Conservation (phyloP, 2,888 invertebrate genomes). For the Dorcus parallelipipedus region DNA sequence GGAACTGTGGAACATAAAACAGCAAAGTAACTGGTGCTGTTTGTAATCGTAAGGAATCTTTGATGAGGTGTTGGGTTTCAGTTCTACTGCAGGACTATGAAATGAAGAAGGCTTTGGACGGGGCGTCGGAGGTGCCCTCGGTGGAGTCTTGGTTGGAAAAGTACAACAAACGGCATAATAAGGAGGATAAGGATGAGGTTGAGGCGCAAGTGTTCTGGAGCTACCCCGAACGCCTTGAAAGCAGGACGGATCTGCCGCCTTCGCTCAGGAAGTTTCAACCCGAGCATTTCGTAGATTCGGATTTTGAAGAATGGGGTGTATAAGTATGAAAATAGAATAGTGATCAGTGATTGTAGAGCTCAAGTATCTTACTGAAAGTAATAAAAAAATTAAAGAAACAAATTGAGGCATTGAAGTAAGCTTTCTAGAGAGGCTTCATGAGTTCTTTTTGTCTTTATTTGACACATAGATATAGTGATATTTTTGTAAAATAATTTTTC, state of each 20-base stretch:
- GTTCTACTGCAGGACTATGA: conserved; percentile 41
- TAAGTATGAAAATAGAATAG: conserved; percentile 25
- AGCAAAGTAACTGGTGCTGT: conserved; percentile 45
- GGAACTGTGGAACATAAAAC: conserved; percentile 55
- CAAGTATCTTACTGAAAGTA: neutral
- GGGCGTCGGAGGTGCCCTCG: conserved; percentile 38
- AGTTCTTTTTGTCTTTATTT: too few species aligned
- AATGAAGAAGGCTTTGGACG: conserved; percentile 24
- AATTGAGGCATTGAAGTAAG: neutral
- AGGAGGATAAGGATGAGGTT: conserved; percentile 44
- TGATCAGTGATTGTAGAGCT: neutral
- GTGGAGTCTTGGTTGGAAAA: conserved; percentile 47
- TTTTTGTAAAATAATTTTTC: too few species aligned
- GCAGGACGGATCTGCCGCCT: conserved; percentile 56
- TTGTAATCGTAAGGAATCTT: neutral
- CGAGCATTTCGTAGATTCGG: conserved; percentile 52
- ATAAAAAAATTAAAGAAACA: neutral
- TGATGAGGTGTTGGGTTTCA: conserved; percentile 28
- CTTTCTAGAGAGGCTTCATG: too few species aligned
- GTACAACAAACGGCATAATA: conserved; percentile 39
- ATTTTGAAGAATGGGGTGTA: conserved; percentile 58
- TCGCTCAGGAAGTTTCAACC: conserved; percentile 57
- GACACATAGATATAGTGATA: too few species aligned
- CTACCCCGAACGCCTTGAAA: conserved; percentile 52
- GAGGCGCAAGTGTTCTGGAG: conserved; percentile 55